A percentile compares a stretch with the other conserved stretches of the same genome.
phyloP scores from a whole-genome alignment of 2,113 vertebrate genomes.

The Oxygymnocypris stewartii region DNA sequence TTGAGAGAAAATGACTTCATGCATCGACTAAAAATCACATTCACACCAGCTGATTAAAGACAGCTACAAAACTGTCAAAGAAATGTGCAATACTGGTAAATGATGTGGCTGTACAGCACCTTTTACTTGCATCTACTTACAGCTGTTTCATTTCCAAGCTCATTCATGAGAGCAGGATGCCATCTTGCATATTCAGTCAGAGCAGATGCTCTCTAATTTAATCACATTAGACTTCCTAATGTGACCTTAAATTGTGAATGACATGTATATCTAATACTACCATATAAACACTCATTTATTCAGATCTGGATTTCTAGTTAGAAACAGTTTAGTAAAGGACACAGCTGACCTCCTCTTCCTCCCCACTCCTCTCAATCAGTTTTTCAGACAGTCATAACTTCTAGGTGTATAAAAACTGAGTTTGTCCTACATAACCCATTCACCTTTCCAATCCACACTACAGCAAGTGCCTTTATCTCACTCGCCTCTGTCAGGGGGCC shows the following conservation, averaged over 20 bases:
- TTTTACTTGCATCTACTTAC: background rate
- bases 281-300: conserved; percentile 31
- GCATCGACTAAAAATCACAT: background rate
- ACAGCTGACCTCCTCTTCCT: background rate
- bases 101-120: background rate
- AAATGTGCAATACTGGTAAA: background rate
- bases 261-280: background rate
- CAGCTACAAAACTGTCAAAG: background rate
- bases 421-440: background rate
- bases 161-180: background rate
- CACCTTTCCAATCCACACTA: background rate
- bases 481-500: background rate
- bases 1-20: background rate
- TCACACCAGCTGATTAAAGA: background rate
- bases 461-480: background rate
- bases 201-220: conserved; percentile 40
- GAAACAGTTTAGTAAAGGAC: background rate
- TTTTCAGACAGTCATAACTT: background rate
- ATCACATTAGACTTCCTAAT: conserved; percentile 40
- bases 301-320: background rate
- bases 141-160: conserved; percentile 12
- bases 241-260: conserved; percentile 20
- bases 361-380: background rate
- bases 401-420: background rate
- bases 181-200: conserved; percentile 8